These are phyloP conservation scores for Drosophila ambigua DNA, from an alignment of 1,140 invertebrate genomes.

Conservation along the genomic window DNA sequence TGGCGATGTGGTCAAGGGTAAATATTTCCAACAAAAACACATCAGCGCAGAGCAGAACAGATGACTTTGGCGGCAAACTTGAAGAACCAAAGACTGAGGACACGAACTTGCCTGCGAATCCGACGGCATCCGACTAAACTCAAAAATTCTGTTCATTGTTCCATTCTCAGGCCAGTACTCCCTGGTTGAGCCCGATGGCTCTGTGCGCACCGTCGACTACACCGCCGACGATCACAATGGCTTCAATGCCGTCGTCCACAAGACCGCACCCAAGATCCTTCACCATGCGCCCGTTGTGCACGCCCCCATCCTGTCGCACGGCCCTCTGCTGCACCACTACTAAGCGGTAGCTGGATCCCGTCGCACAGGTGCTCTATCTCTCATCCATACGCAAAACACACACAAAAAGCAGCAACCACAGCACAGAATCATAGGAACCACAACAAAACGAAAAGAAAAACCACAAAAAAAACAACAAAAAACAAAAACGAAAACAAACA, in stretches of 20 bases:
- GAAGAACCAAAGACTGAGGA: conserved; percentile 1
- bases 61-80: conserved; percentile 49
- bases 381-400: conserved; percentile 31
- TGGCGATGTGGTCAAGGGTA: conserved; percentile 86
- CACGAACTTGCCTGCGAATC: not conserved
- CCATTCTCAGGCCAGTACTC: conserved; percentile 85
- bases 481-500: conserved; percentile 45
- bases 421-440: conserved; percentile 65
- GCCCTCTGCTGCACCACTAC: conserved; percentile 73
- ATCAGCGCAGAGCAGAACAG: conserved; percentile 3
- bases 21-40: conserved; percentile 13
- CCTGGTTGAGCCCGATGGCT: conserved; percentile 86
- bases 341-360: conserved; percentile 44
- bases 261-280: conserved; percentile 83
- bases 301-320: conserved; percentile 68
- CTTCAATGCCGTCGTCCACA: conserved; percentile 85
- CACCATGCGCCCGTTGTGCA: conserved; percentile 74
- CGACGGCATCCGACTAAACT: conserved; percentile 4
- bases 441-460: conserved; percentile 48
- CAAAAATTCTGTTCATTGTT: not conserved
- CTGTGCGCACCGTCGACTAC: conserved; percentile 87
- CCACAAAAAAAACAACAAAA: conserved; percentile 51
- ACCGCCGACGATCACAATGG: conserved; percentile 89
- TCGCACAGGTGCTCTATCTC: conserved; percentile 61
- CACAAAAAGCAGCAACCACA: conserved; percentile 14